A percentile compares a stretch with the other conserved stretches of the same genome.
phyloP scores from a whole-genome alignment of 2,797 vertebrate species.

The Chrysocyon brachyurus region DNA sequence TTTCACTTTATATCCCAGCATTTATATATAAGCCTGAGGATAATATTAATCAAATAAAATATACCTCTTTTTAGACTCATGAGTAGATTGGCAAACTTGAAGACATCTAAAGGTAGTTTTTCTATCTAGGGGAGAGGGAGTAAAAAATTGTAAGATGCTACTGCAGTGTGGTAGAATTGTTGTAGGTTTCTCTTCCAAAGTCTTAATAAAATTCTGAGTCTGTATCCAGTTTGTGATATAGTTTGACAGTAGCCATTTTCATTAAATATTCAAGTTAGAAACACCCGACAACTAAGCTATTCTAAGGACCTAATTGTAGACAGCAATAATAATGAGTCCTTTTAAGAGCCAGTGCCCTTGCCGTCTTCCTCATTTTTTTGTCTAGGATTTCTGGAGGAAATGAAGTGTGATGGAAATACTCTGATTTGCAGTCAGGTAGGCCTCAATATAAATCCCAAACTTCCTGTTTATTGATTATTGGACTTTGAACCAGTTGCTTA shows the following conservation, averaged over 20 bases:
- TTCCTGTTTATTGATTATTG: background rate
- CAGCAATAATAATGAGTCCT: background rate
- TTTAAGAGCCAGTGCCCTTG: background rate
- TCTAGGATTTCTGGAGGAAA: background rate
- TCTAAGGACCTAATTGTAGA: slow-evolving; percentile 13
- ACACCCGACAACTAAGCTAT: background rate
- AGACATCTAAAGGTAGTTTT: slow-evolving; percentile 59
- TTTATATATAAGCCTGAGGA: background rate
- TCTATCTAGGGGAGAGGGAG: background rate
- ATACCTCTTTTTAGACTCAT: background rate
- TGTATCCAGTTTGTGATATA: slow-evolving; percentile 23
- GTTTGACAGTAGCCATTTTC: slow-evolving; percentile 34
- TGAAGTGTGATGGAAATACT: background rate
- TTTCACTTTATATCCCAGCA: background rate
- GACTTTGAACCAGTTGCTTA: background rate
- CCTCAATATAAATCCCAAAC: background rate
- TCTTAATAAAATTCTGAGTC: slow-evolving; percentile 59
- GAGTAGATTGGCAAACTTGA: background rate
- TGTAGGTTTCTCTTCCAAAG: background rate
- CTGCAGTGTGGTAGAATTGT: background rate
- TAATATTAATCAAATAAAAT: slow-evolving; percentile 5
- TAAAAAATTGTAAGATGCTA: slow-evolving; percentile 7
- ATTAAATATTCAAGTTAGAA: slow-evolving; percentile 52
- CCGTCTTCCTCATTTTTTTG: background rate
- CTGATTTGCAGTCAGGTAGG: background rate